These are phyloP conservation scores for Chironomus riparius DNA, from an alignment of 2,888 invertebrate genomes.

Conservation along the genomic window DNA sequence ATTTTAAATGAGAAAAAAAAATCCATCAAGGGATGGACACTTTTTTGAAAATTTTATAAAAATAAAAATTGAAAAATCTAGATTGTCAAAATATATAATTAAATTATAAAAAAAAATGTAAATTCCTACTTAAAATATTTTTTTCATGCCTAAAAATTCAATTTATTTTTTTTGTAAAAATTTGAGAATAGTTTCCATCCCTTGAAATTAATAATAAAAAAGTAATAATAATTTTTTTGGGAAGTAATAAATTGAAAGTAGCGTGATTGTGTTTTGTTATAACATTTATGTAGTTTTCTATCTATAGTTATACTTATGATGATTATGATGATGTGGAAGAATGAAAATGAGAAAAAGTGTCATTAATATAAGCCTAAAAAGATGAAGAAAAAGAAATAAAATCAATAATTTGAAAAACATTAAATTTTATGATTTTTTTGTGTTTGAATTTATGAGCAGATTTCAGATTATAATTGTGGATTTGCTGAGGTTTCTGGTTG, in stretches of 20 bases:
- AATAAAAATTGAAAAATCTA: no score
- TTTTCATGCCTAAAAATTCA: no score
- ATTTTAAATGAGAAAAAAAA: not conserved
- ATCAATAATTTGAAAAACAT: slow-evolving; percentile 1
- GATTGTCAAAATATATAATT: no score
- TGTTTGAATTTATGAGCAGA: not conserved
- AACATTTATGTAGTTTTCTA: slow-evolving; percentile 6
- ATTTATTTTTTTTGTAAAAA: not conserved
- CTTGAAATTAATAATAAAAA: not conserved
- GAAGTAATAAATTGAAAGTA: not conserved
- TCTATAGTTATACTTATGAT: not conserved
- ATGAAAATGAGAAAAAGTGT: slow-evolving; percentile 4
- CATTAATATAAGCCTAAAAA: slow-evolving; percentile 17
- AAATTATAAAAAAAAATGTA: no score
- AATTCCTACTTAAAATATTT: no score
- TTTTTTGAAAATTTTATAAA: no score
- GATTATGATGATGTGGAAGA: not conserved
- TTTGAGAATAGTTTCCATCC: not conserved
- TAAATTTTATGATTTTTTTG: not conserved
- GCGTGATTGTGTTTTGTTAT: slow-evolving; percentile 22
- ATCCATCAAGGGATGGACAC: no score
- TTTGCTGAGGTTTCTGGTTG: no score
- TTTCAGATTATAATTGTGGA: no score
- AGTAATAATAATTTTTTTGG: not conserved
- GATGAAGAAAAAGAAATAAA: slow-evolving; percentile 12